phyloP scores from a whole-genome alignment of 2,888 invertebrate genomes.

The Craniophora ligustri region DNA sequence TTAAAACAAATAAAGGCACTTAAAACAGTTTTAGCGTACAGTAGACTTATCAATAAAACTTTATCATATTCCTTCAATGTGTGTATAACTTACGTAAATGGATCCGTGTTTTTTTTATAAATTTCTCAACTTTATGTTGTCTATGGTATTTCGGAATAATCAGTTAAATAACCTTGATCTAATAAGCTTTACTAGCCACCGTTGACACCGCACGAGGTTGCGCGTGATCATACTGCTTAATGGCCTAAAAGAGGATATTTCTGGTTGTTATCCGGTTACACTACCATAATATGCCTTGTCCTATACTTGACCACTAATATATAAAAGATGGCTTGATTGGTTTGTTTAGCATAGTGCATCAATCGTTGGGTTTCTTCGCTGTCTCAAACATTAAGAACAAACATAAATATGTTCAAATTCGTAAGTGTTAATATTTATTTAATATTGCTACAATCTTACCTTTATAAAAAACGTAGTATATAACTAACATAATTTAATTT shows the following conservation, averaged over 20 bases:
- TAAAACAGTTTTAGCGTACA: conserved; percentile 3
- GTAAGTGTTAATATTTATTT: conserved; percentile 72
- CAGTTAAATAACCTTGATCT: conserved; percentile 60
- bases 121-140: conserved; percentile 4
- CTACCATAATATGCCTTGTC: conserved; percentile 49
- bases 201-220: conserved; percentile 72
- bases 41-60: conserved; percentile 1
- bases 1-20: conserved; percentile 6
- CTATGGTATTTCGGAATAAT: conserved; percentile 19
- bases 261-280: conserved; percentile 73
- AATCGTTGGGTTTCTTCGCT: conserved; percentile 45
- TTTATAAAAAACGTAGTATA: too few relatives aligned
- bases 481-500: too few relatives aligned
- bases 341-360: conserved; percentile 56
- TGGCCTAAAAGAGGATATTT: conserved; percentile 74
- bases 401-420: conserved; percentile 84
- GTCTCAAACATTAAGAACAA: conserved; percentile 38
- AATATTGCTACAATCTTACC: too few relatives aligned
- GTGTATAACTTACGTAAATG: conserved; percentile 11
- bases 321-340: conserved; percentile 62
- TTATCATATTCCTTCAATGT: conserved; percentile 1
- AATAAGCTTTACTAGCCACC: conserved; percentile 62
- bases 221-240: conserved; percentile 77
- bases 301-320: conserved; percentile 57
- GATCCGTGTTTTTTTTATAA: conserved; percentile 16